Conservation (phyloP, 2,113 vertebrate species). For the Columba livia region DNA sequence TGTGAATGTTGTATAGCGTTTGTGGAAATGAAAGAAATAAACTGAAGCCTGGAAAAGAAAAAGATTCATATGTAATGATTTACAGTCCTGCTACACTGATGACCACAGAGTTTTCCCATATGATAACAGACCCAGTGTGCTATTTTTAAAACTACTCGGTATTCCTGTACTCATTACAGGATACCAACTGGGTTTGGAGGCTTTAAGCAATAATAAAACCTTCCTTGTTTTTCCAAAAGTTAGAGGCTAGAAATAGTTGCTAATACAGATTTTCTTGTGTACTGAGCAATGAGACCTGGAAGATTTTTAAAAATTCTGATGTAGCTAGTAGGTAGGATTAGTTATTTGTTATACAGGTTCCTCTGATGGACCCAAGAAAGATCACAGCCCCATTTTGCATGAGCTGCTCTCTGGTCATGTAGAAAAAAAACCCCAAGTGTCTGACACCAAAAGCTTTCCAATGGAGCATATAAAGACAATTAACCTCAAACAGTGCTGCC, state of each 20-base stretch:
- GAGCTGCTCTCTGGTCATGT: not conserved
- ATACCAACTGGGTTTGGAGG: not conserved
- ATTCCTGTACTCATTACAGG: not conserved
- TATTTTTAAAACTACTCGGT: not conserved
- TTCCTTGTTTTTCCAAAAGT: not conserved
- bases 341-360: not conserved
- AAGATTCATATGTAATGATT: not conserved
- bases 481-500: not conserved
- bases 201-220: not conserved
- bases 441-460: not conserved
- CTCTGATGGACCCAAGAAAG: not conserved
- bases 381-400: not conserved
- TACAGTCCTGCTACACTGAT: not conserved
- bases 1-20: slow-evolving; percentile 64
- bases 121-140: not conserved
- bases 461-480: not conserved
- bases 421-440: not conserved
- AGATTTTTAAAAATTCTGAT: not conserved
- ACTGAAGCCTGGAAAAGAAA: slow-evolving; percentile 56
- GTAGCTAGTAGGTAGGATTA: not conserved
- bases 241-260: not conserved
- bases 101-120: not conserved
- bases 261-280: not conserved
- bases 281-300: not conserved
- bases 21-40: slow-evolving; percentile 64